Evolutionary conservation across 2,797 vertebrate genomes (phyloP).

Genomic region (Gambelia wislizenii): DNA sequence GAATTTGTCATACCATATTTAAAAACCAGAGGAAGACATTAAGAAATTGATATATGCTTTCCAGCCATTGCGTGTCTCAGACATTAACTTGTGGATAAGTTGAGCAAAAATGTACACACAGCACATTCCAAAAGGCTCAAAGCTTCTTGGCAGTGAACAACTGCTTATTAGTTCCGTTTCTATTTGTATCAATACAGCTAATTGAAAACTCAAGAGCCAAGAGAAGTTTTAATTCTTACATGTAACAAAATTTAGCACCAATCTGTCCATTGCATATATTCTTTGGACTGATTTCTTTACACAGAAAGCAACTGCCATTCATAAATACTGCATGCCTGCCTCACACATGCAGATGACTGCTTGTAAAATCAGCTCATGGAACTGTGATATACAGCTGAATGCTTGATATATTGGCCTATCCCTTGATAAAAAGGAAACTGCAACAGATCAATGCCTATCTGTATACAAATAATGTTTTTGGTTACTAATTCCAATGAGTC

Average conservation of each 20-base stretch:
- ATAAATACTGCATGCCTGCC: not conserved
- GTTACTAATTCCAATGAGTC: constrained; percentile 52
- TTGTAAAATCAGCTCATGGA: not conserved
- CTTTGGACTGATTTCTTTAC: not conserved
- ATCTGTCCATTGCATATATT: not conserved
- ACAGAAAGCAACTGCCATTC: not conserved
- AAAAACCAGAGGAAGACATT: constrained; percentile 16
- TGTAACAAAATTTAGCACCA: not conserved
- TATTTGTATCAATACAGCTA: constrained; percentile 32
- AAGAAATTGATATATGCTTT: constrained; percentile 44
- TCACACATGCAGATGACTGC: not conserved
- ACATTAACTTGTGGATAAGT: constrained; percentile 50
- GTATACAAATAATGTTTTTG: constrained; percentile 57
- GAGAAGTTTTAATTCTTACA: not conserved
- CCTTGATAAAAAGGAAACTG: constrained; percentile 39
- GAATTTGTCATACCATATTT: constrained; percentile 43
- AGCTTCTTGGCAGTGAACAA: constrained; percentile 57
- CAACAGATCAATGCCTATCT: constrained; percentile 58
- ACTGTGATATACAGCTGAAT: not conserved
- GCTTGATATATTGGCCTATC: not conserved
- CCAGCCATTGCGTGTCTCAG: constrained; percentile 38
- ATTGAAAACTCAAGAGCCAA: not conserved
- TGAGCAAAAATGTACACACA: constrained; percentile 55
- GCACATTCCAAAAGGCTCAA: constrained; percentile 46
- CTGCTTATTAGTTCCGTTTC: constrained; percentile 52